A percentile compares a stretch with the other conserved stretches of the same genome.
phyloP scores from a whole-genome alignment of 1,140 invertebrate species.

The Whitmania pigra region DNA sequence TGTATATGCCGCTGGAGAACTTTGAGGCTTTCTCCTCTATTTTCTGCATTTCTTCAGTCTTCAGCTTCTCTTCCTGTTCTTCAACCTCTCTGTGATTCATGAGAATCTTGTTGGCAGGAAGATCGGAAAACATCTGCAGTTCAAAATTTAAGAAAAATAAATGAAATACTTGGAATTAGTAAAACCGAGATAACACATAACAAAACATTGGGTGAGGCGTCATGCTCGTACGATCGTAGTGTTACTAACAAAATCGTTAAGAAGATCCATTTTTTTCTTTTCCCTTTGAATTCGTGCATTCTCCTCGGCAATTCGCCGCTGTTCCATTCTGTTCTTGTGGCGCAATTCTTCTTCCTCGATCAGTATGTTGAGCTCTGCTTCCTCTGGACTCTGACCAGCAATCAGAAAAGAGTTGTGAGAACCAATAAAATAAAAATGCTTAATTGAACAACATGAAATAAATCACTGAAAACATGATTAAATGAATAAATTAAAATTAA shows the following conservation, averaged over 20 bases:
- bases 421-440: too few species aligned
- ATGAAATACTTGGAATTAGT: background rate
- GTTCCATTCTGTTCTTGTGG: conserved; percentile 45
- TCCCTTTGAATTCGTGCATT: conserved; percentile 64
- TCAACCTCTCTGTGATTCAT: conserved; percentile 57
- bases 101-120: conserved; percentile 72
- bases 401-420: too few species aligned
- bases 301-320: conserved; percentile 50
- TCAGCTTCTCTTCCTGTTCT: conserved; percentile 49
- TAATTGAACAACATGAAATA: too few species aligned
- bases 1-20: conserved; percentile 29
- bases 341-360: conserved; percentile 59
- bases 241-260: conserved; percentile 62
- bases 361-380: conserved; percentile 61
- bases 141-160: conserved; percentile 8
- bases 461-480: too few species aligned
- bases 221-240: background rate
- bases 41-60: conserved; percentile 47
- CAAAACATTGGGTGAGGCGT: background rate
- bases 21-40: conserved; percentile 34
- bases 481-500: too few species aligned
- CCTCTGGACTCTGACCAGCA: conserved; percentile 42
- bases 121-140: conserved; percentile 67
- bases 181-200: background rate
- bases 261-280: conserved; percentile 71